Conservation (phyloP, 2,113 vertebrate genomes). For the Emydocephalus ijimae region DNA sequence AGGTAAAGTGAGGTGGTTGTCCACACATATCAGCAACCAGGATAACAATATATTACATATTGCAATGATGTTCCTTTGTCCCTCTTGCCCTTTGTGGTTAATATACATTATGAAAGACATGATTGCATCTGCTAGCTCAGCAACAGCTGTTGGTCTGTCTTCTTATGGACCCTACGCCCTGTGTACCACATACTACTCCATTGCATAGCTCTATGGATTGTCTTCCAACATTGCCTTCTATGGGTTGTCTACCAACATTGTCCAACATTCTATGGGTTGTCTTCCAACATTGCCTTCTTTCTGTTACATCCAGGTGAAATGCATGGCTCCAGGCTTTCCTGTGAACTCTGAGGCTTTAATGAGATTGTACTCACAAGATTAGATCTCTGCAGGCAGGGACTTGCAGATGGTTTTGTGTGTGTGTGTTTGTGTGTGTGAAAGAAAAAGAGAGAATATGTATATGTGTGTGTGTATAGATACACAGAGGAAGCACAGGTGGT, state of each 20-base stretch:
- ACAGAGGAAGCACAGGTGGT: neutral
- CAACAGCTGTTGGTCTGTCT: neutral
- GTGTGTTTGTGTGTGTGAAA: no score
- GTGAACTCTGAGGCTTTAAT: neutral
- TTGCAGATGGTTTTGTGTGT: conserved; percentile 16
- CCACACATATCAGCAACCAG: neutral
- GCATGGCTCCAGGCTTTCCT: conserved; percentile 36
- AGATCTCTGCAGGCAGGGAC: conserved; percentile 22
- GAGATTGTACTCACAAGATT: conserved; percentile 1
- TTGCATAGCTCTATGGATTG: neutral
- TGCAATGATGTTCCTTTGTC: neutral
- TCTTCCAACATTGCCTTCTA: neutral
- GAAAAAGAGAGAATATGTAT: no score
- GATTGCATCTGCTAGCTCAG: neutral
- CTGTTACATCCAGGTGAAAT: conserved; percentile 11
- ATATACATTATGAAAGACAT: neutral
- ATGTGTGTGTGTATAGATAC: no score
- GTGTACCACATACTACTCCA: neutral
- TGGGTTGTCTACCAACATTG: neutral
- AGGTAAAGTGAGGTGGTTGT: neutral
- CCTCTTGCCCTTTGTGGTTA: neutral
- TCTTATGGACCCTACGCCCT: neutral
- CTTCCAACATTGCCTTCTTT: neutral
- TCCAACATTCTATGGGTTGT: no score
- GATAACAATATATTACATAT: neutral